Conservation (phyloP, 2,113 vertebrate species). For the Menidia beryllina region DNA sequence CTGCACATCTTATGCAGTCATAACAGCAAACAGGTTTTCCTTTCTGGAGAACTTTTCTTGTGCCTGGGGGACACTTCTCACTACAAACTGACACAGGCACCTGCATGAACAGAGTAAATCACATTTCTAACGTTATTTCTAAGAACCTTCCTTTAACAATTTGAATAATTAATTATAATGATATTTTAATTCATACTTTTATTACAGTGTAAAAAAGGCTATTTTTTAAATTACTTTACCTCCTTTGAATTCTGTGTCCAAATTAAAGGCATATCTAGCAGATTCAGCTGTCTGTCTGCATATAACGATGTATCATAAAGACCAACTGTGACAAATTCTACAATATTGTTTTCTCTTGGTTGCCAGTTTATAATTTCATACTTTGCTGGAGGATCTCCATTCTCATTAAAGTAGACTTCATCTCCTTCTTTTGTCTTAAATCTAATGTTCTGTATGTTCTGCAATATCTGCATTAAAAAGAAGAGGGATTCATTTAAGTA, state of each 20-base stretch:
- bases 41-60: constrained; percentile 78
- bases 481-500: not conserved
- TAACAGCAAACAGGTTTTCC: constrained; percentile 80
- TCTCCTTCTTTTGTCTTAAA: constrained; percentile 79
- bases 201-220: no score
- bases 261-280: constrained; percentile 61
- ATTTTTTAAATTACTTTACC: constrained; percentile 57
- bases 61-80: constrained; percentile 73
- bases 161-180: no score
- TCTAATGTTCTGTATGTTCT: constrained; percentile 56
- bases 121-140: no score
- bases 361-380: constrained; percentile 83
- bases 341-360: constrained; percentile 38
- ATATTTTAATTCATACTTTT: no score
- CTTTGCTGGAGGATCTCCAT: constrained; percentile 77
- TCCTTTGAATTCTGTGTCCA: constrained; percentile 68
- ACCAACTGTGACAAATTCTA: constrained; percentile 76
- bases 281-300: constrained; percentile 51
- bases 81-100: constrained; percentile 78
- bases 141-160: no score
- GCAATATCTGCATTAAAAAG: constrained; percentile 68
- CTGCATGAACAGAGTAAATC: constrained; percentile 37
- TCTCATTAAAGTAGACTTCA: constrained; percentile 75
- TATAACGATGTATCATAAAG: constrained; percentile 73
- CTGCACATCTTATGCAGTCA: constrained; percentile 78